Percentiles rank a stretch among this genome's conserved stretches.
Conservation (phyloP, 2,888 invertebrate genomes). For the Malacosoma neustria region DNA sequence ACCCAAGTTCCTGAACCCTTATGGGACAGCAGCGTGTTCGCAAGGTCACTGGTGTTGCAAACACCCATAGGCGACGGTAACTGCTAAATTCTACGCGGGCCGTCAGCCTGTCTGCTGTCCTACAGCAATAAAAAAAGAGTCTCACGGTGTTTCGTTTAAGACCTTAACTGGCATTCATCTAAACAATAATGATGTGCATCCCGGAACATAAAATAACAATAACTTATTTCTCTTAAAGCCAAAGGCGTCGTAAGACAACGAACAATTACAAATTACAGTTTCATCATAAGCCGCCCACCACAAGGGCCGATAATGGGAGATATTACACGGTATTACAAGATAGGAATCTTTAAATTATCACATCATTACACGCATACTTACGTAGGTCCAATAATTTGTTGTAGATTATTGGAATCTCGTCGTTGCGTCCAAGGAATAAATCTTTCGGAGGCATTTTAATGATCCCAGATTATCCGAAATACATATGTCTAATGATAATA, state of each 20-base stretch:
- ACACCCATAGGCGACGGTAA: too few species aligned
- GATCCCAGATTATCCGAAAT: constrained; percentile 25
- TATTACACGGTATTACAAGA: constrained; percentile 1
- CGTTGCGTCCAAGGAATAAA: constrained; percentile 16
- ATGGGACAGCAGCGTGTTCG: too few species aligned
- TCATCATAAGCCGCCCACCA: not conserved
- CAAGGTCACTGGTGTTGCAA: too few species aligned
- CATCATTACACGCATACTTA: constrained; percentile 13
- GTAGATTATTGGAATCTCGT: constrained; percentile 11
- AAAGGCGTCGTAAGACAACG: not conserved
- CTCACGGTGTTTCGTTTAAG: too few species aligned
- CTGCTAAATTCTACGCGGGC: too few species aligned
- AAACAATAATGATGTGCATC: not conserved
- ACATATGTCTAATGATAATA: constrained; percentile 28
- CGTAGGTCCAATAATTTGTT: constrained; percentile 13
- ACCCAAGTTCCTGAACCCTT: too few species aligned
- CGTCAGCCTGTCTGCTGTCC: too few species aligned
- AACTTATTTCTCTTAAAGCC: too few species aligned
- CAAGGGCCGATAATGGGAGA: not conserved
- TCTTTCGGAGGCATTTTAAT: constrained; percentile 26
- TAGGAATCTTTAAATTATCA: constrained; percentile 12
- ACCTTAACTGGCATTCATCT: too few species aligned
- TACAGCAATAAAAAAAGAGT: too few species aligned
- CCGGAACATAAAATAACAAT: not conserved
- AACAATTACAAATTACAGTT: not conserved